phyloP scores from a whole-genome alignment of 2,797 vertebrate genomes.

The Eupleurogrammus muticus region DNA sequence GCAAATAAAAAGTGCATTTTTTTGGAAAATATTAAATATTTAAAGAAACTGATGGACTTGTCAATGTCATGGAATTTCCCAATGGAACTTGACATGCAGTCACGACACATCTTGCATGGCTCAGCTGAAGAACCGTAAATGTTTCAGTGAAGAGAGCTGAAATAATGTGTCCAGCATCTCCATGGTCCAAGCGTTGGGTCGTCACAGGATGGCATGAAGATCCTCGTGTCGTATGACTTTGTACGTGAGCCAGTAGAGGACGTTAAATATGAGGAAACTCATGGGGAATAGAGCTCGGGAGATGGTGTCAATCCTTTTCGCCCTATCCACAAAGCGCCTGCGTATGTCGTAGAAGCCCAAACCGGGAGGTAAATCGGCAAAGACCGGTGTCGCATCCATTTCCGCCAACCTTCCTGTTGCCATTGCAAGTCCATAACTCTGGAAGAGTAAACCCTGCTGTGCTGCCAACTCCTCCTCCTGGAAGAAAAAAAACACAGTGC shows the following conservation, averaged over 20 bases:
- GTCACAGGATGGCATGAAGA: constrained; percentile 81
- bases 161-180: constrained; percentile 38
- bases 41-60: constrained; percentile 40
- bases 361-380: constrained; percentile 82
- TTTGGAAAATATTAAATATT: constrained; percentile 55
- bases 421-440: constrained; percentile 85
- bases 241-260: constrained; percentile 96
- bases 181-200: constrained; percentile 20
- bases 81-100: constrained; percentile 60
- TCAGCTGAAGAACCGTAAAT: constrained; percentile 56
- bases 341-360: constrained; percentile 85
- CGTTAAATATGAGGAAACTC: constrained; percentile 94
- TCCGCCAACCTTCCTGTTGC: constrained; percentile 78
- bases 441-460: constrained; percentile 88
- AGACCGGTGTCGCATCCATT: constrained; percentile 84
- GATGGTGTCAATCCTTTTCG: constrained; percentile 94
- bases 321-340: constrained; percentile 86
- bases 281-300: constrained; percentile 93
- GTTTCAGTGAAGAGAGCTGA: constrained; percentile 57
- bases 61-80: constrained; percentile 39
- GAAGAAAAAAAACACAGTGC: constrained; percentile 35
- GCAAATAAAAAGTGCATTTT: constrained; percentile 58
- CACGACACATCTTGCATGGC: constrained; percentile 39
- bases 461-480: constrained; percentile 90
- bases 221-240: constrained; percentile 92